These are phyloP conservation scores for Albula goreensis DNA, from an alignment of 2,113 vertebrate genomes.

Conservation along the genomic window DNA sequence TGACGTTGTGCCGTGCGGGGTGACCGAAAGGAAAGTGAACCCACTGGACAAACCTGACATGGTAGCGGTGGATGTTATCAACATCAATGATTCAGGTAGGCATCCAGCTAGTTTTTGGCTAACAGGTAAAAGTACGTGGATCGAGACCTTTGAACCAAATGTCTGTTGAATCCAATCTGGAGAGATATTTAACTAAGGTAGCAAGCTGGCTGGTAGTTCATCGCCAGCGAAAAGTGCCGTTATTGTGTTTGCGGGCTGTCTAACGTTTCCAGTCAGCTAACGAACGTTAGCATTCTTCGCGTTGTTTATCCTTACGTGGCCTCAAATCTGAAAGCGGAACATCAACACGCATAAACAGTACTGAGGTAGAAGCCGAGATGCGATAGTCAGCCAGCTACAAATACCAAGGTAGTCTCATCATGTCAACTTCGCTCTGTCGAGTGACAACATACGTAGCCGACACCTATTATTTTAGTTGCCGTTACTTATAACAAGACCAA, in stretches of 20 bases:
- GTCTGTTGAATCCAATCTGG: too few relatives aligned
- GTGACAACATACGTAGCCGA: too few relatives aligned
- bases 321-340: neutral
- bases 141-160: too few relatives aligned
- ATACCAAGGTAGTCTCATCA: too few relatives aligned
- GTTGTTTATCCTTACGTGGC: neutral
- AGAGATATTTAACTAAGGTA: neutral
- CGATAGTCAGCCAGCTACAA: too few relatives aligned
- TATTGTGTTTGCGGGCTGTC: neutral
- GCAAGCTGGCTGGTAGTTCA: neutral
- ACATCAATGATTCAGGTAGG: constrained; percentile 64
- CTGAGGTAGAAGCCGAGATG: neutral
- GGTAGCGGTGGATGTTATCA: constrained; percentile 73
- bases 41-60: constrained; percentile 73
- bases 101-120: neutral
- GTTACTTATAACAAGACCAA: too few relatives aligned
- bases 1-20: constrained; percentile 75
- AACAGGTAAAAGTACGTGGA: neutral
- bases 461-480: too few relatives aligned
- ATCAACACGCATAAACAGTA: neutral
- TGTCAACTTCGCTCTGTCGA: too few relatives aligned
- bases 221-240: neutral
- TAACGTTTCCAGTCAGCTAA: constrained; percentile 25
- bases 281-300: constrained; percentile 1
- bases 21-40: constrained; percentile 71